These are phyloP conservation scores for Ceratothoa steindachneri DNA, from an alignment of 2,888 invertebrate genomes.

Conservation along the genomic window DNA sequence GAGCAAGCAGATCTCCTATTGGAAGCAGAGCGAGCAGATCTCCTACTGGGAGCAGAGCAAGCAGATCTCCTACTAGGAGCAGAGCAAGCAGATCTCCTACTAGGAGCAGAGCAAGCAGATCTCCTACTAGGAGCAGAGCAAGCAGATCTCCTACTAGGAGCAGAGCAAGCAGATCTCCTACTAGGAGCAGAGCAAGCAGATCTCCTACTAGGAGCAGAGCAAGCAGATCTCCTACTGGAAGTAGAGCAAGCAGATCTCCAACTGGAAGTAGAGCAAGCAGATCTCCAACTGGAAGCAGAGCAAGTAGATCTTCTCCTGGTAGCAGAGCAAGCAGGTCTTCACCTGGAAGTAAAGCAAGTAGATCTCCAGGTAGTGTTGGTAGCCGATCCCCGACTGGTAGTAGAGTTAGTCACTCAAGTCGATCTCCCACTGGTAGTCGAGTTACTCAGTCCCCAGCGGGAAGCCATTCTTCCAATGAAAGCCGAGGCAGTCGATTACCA, in stretches of 20 bases:
- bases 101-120: neutral
- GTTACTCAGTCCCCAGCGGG: conserved; percentile 14
- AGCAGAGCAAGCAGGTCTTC: conserved; percentile 20
- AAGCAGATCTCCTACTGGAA: conserved; percentile 7
- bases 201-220: neutral
- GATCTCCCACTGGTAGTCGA: conserved; percentile 3
- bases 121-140: neutral
- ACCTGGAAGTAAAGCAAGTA: conserved; percentile 13
- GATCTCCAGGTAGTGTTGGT: conserved; percentile 13
- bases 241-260: conserved; percentile 13
- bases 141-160: too few relatives aligned
- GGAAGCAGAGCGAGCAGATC: conserved; percentile 15
- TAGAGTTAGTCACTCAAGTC: neutral
- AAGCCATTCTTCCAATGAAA: too few relatives aligned
- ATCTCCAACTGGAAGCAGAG: conserved; percentile 9
- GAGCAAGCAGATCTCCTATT: conserved; percentile 24
- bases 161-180: conserved; percentile 6
- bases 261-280: conserved; percentile 14
- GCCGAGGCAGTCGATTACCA: conserved; percentile 10
- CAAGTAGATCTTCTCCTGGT: conserved; percentile 16
- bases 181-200: conserved; percentile 14
- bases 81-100: conserved; percentile 5
- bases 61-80: conserved; percentile 17
- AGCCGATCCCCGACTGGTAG: conserved; percentile 14
- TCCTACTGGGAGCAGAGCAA: conserved; percentile 20